Base-by-base conservation (phyloP, 37 sponge, comb jelly and placozoan genomes). In the Geodia barretti region DNA sequence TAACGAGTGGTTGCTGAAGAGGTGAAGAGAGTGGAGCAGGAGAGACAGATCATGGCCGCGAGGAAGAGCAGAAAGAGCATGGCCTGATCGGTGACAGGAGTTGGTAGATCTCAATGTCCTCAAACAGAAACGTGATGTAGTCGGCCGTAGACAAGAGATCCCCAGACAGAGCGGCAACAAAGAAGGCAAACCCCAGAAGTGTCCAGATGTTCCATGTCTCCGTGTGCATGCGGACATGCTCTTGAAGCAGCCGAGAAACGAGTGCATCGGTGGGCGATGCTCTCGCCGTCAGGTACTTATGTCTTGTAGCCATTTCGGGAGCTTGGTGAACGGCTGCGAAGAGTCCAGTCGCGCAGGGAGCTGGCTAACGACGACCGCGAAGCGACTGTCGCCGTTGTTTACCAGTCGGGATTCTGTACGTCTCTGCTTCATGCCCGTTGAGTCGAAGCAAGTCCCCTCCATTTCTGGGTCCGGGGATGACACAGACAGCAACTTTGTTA, bases 151-250 rank as follows among this genome's bases (percentile, higher is more conserved):
- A 60, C 61, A 78, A 89, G 41, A 88, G 72, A 40, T 84, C 78
- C 0, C 89, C 84, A 24, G 69, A 24, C 31, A 80, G 69, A 39
- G 92, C 74, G 0, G 79, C 84, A 26, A 92, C n/a, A 32, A 96
- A 91, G 58, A 96, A 73, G 2, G 92, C 36, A 39, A 90, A 84
- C 9, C 97, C 97, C 59, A 96, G 39, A 2, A 99, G 78, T 32
- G 99, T 97, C 99, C 99, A 99, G 32, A 99, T 96, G 78, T 99
- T 99, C 75, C 89, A 95, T 0, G 97, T 99, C 62, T 99, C 97
- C 0, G 92, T 97, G 88, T 99, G 97, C 30, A 94, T 26, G 17
- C 92, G 86, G 62, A 92, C 60, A 95, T 88, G 70, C 92, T 95
- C 70, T 87, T 86, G 21, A 95, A 41, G 47, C 99, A 99, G 5